Conservation (phyloP, 2,888 invertebrate genomes). For the Nineta flava region DNA sequence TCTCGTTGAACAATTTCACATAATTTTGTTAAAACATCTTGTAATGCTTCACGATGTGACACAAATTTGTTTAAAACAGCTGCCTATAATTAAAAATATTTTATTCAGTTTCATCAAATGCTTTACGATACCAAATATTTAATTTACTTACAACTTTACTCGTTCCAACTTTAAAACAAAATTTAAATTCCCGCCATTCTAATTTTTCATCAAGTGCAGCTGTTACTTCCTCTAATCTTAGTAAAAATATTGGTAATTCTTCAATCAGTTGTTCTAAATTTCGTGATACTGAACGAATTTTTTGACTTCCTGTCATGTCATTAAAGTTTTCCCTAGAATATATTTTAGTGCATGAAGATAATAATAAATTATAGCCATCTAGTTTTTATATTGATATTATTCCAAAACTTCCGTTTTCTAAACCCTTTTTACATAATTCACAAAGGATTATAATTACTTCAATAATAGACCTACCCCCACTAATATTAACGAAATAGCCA, state of each 20-base stretch:
- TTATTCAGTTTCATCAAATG: background rate
- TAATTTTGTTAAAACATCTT: conserved; percentile 32
- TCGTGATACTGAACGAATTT: conserved; percentile 40
- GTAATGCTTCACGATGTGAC: conserved; percentile 31
- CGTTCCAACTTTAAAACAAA: conserved; percentile 42
- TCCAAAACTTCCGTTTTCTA: too few relatives aligned
- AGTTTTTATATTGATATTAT: too few relatives aligned
- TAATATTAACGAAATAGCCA: too few relatives aligned
- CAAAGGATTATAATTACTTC: too few relatives aligned
- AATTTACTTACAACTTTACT: conserved; percentile 43
- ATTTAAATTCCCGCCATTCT: conserved; percentile 44
- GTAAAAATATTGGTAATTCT: conserved; percentile 43
- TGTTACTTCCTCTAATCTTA: conserved; percentile 42
- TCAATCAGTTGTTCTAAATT: conserved; percentile 45
- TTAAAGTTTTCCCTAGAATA: conserved; percentile 37
- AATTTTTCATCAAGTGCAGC: conserved; percentile 43
- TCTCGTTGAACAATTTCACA: conserved; percentile 44
- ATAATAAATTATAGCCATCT: too few relatives aligned
- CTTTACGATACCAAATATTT: background rate
- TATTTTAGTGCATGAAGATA: too few relatives aligned
- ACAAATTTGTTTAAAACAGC: conserved; percentile 33
- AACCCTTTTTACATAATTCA: too few relatives aligned
- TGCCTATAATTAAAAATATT: conserved; percentile 23
- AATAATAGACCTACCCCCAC: too few relatives aligned
- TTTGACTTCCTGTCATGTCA: conserved; percentile 40